Conservation (phyloP, 1,140 invertebrate genomes). For the Coptotermes formosanus region DNA sequence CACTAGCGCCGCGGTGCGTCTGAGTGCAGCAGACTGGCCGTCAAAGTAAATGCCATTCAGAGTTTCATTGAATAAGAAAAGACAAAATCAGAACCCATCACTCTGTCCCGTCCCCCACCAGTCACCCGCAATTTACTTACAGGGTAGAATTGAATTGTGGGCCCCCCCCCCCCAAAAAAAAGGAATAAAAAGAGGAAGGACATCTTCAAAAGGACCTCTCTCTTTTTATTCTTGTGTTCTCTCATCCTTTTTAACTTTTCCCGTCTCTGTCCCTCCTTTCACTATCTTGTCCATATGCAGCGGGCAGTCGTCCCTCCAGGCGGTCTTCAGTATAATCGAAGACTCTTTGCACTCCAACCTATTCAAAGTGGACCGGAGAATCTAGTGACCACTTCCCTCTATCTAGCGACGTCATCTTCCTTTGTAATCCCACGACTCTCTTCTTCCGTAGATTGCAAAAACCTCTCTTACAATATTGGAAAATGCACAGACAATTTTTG, state of each 20-base stretch:
- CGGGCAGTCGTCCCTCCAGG: slow-evolving; percentile 3
- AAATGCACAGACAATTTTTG: neutral
- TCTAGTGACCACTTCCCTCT: slow-evolving; percentile 20
- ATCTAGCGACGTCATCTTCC: neutral
- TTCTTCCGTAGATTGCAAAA: neutral
- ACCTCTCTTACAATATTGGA: neutral
- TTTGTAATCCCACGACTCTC: neutral
- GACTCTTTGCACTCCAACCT: slow-evolving; percentile 21
- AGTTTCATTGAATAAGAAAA: slow-evolving; percentile 34
- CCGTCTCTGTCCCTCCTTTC: slow-evolving; percentile 1
- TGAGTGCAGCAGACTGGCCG: slow-evolving; percentile 23
- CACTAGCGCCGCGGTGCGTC: neutral
- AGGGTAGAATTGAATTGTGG: slow-evolving; percentile 32
- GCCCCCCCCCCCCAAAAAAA: slow-evolving; percentile 10
- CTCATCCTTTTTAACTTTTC: slow-evolving; percentile 18
- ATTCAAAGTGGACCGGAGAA: slow-evolving; percentile 24
- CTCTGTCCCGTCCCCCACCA: neutral
- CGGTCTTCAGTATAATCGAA: slow-evolving; percentile 23
- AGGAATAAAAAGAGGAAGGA: slow-evolving; percentile 15
- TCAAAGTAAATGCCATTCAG: slow-evolving; percentile 33
- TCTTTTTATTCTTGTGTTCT: slow-evolving; percentile 28
- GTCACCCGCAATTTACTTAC: slow-evolving; percentile 32
- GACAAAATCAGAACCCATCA: slow-evolving; percentile 30
- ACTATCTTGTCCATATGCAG: slow-evolving; percentile 33
- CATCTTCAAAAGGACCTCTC: slow-evolving; percentile 32